Evolutionary conservation across 2,888 invertebrate species (phyloP), one percentile per base, ranked within the genome.

Genomic region (Oscheius sp.): DNA sequence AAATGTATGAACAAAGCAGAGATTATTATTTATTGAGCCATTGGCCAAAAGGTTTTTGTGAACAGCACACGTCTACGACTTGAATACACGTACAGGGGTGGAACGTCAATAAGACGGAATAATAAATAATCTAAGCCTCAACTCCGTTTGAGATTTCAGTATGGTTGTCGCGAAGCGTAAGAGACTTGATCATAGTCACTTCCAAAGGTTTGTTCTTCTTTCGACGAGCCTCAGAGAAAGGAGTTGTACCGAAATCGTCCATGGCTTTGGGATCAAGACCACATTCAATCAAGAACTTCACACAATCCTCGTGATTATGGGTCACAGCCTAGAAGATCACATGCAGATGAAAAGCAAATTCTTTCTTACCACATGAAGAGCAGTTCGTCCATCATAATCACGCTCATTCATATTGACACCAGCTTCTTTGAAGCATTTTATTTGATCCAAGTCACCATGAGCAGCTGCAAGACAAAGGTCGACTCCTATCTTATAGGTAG

Each of bases 391-490:
- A 52, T 82, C 81, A 68, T 85, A 86, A 65, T 86, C 85, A 8
- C 74, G 63, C 42, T 82, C 81, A 6, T 68, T 72, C 61, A 86
- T 73, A 17, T 76, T 67, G 50, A 75, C 79, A 4, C 85, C 85
- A 10, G 85, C 85, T 10, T 76, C 82, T 34, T 75, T 64, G 81
- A 87, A 88, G 8, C 87, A 86, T 69, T 85, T 82, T 46, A 89
- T 70, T 5, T 79, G 75, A 12, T 81, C 78, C 10, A 87, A 64
- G 72, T 89, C 87, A 27, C 83, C 83, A 31, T 81, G 76, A 20
- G 76, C 69, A 6, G 84, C 84, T 1, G 84, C 89, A 88, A 88
- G 86, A 87, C 92, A 92, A 64, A 93, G 87, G 80, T 91, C 90
- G 75, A 92, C 92, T 0, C 91, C 91, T 37, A 83, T 82, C 70